Percentiles rank a stretch among this genome's conserved stretches.
phyloP scores from a whole-genome alignment of 2,797 vertebrate genomes.

The Myotis findleyi region DNA sequence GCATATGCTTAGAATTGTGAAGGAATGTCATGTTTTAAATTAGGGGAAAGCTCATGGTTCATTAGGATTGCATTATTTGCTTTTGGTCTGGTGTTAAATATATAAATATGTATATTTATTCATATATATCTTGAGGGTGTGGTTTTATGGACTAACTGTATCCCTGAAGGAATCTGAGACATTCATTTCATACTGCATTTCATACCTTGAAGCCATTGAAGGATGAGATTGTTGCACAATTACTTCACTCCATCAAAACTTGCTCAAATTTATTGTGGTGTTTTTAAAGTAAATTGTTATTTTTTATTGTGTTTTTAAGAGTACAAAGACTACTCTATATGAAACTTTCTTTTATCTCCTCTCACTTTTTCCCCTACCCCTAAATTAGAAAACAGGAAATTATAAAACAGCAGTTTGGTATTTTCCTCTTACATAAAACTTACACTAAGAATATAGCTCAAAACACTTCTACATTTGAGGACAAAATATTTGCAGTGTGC shows the following conservation, averaged over 20 bases:
- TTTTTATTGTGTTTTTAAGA: constrained; percentile 73
- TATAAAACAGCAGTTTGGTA: constrained; percentile 69
- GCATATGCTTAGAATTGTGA: background rate
- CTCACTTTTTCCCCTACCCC: constrained; percentile 1
- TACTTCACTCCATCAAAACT: constrained; percentile 46
- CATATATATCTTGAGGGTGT: constrained; percentile 35
- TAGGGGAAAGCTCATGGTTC: background rate
- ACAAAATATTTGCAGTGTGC: constrained; percentile 71
- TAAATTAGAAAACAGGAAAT: constrained; percentile 71
- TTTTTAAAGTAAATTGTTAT: constrained; percentile 73
- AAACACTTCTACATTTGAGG: constrained; percentile 59
- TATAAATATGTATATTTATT: background rate
- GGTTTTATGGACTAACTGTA: constrained; percentile 75
- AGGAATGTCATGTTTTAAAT: background rate
- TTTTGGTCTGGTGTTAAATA: constrained; percentile 22
- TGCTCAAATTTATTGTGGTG: constrained; percentile 72
- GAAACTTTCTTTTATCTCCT: constrained; percentile 55
- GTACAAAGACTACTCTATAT: constrained; percentile 70
- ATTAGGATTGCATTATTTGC: background rate
- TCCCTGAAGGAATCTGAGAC: constrained; percentile 46
- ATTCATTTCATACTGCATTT: constrained; percentile 66
- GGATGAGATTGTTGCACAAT: constrained; percentile 70
- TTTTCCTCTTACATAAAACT: constrained; percentile 64
- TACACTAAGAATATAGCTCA: constrained; percentile 55
- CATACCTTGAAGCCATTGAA: constrained; percentile 74